These are phyloP conservation scores for Junonia oenone DNA, from an alignment of 2,888 invertebrate genomes.

Conservation along the genomic window DNA sequence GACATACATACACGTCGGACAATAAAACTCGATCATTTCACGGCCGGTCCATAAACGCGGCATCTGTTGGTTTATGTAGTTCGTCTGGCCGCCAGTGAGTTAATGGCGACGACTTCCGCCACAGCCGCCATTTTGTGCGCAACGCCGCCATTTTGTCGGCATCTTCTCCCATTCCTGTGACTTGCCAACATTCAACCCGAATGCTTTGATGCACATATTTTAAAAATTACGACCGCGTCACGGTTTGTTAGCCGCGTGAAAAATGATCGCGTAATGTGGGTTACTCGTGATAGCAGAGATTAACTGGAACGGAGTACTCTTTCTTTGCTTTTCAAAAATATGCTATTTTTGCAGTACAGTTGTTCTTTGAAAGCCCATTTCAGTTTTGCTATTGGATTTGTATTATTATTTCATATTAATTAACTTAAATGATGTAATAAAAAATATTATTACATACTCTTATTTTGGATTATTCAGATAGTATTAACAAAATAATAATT, in stretches of 20 bases:
- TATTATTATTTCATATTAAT: neutral
- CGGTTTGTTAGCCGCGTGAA: constrained; percentile 22
- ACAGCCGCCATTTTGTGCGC: constrained; percentile 43
- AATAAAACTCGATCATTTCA: constrained; percentile 40
- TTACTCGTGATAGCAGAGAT: constrained; percentile 14
- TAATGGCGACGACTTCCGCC: constrained; percentile 49
- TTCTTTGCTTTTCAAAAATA: neutral
- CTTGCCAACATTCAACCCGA: constrained; percentile 10
- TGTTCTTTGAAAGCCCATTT: neutral
- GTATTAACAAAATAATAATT: no score
- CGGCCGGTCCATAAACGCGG: constrained; percentile 37
- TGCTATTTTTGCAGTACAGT: neutral
- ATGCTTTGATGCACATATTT: constrained; percentile 20
- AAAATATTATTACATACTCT: no score
- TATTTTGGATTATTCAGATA: no score
- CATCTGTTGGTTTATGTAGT: constrained; percentile 39
- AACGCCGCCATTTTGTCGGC: constrained; percentile 38
- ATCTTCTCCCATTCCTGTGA: constrained; percentile 11
- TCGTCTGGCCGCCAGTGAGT: constrained; percentile 40
- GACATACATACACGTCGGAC: constrained; percentile 26
- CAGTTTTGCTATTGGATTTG: no score
- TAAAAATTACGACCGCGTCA: constrained; percentile 23
- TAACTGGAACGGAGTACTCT: constrained; percentile 3
- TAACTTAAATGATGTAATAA: no score
- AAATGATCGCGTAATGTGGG: constrained; percentile 18